Percentiles rank a stretch among this genome's conserved stretches.
Evolutionary conservation across 2,888 invertebrate genomes (phyloP).

Genomic region (Agrochola lychnidis): DNA sequence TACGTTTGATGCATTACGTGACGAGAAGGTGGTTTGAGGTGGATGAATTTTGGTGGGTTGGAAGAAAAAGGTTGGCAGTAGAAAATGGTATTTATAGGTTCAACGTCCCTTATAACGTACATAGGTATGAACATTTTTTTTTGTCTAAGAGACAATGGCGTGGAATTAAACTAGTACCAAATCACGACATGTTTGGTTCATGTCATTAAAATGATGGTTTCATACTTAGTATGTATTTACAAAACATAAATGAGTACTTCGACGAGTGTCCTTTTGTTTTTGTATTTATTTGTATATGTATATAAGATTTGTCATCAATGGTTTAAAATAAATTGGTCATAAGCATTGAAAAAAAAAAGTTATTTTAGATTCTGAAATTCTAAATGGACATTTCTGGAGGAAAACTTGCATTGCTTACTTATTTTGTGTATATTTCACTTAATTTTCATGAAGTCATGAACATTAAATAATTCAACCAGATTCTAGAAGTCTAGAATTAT

Average conservation of each 20-base stretch:
- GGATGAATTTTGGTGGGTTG: slow-evolving; percentile 42
- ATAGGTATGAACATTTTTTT: not conserved
- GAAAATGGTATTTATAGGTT: slow-evolving; percentile 26
- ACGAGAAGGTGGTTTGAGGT: slow-evolving; percentile 68
- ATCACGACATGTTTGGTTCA: not conserved
- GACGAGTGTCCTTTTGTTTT: too few relatives aligned
- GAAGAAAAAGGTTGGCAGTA: slow-evolving; percentile 11
- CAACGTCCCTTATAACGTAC: slow-evolving; percentile 1
- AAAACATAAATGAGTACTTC: too few relatives aligned
- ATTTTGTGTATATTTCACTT: not conserved
- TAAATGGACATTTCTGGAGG: not conserved
- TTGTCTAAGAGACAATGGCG: not conserved
- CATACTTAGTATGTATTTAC: not conserved
- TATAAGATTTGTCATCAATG: too few relatives aligned
- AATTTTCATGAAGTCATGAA: too few relatives aligned
- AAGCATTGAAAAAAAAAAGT: not conserved
- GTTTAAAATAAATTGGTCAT: too few relatives aligned
- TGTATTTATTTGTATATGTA: too few relatives aligned
- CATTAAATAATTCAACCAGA: not conserved
- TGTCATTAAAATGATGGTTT: not conserved
- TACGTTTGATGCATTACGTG: slow-evolving; percentile 88
- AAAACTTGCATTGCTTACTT: not conserved
- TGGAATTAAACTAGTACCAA: not conserved
- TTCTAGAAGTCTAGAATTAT: not conserved
- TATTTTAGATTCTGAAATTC: not conserved